Evolutionary conservation across 2,888 invertebrate genomes (phyloP).

Genomic region (Drosophila austrosaltans): DNA sequence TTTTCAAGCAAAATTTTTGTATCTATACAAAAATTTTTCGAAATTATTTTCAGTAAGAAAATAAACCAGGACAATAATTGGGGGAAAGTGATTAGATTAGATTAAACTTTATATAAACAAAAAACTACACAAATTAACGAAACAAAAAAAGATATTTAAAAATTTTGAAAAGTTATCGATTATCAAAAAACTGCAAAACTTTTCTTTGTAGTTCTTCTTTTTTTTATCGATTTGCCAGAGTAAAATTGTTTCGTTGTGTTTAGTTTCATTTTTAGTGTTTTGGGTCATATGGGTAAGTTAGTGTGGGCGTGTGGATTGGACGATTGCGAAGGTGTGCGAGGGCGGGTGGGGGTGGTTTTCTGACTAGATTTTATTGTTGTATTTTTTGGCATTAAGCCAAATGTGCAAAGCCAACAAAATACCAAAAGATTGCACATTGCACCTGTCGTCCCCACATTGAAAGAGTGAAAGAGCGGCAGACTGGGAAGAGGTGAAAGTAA

Average conservation of each 20-base stretch:
- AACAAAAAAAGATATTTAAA: no score
- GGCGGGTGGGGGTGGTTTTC: neutral
- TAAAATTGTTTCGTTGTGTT: neutral
- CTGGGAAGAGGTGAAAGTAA: slow-evolving; percentile 20
- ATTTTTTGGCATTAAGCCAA: slow-evolving; percentile 81
- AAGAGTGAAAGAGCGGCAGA: slow-evolving; percentile 29
- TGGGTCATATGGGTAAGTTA: neutral
- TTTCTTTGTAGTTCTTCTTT: neutral
- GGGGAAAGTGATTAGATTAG: no score
- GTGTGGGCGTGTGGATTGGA: neutral
- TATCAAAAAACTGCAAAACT: neutral
- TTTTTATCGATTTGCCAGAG: neutral
- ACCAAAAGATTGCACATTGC: slow-evolving; percentile 77
- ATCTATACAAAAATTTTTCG: no score
- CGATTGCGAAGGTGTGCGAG: no score
- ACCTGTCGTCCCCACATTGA: slow-evolving; percentile 54
- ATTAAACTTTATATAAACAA: no score
- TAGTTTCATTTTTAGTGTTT: neutral
- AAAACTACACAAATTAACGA: no score
- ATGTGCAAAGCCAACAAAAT: slow-evolving; percentile 81
- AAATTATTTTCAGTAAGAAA: no score
- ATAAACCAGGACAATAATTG: no score
- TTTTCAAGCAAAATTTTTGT: no score
- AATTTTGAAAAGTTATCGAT: neutral
- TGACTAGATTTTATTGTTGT: slow-evolving; percentile 46